Conservation (phyloP, 2,113 vertebrate species). For the Pleuronectes platessa region DNA sequence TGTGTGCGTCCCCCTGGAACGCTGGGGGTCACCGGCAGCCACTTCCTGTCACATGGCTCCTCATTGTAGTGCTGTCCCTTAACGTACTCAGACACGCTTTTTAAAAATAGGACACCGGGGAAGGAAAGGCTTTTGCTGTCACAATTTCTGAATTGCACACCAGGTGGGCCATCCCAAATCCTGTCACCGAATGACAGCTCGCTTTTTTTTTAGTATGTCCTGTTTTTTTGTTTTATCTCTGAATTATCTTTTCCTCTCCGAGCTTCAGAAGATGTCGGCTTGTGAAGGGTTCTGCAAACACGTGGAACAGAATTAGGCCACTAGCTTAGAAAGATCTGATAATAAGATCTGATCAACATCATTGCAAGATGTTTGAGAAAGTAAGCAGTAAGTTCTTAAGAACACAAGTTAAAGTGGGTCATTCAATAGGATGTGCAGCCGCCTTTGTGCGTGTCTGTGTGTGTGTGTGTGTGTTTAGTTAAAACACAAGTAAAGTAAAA, state of each 20-base stretch:
- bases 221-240: background rate
- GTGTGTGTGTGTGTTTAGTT: conserved; percentile 4
- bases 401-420: background rate
- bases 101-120: conserved; percentile 36
- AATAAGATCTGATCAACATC: conserved; percentile 5
- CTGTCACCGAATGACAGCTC: conserved; percentile 42
- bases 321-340: conserved; percentile 1
- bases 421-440: background rate
- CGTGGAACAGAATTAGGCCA: conserved; percentile 69
- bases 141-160: conserved; percentile 19
- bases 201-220: background rate
- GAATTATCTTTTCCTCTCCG: conserved; percentile 20
- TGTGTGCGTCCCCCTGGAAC: conserved; percentile 60
- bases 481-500: conserved; percentile 41
- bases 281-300: conserved; percentile 16
- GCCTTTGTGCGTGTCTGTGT: background rate
- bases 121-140: conserved; percentile 43
- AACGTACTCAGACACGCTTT: conserved; percentile 6
- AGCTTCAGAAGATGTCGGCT: conserved; percentile 31
- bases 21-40: conserved; percentile 55
- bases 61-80: conserved; percentile 35
- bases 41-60: conserved; percentile 75
- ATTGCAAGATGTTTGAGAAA: conserved; percentile 9
- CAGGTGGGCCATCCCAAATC: conserved; percentile 35
- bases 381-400: background rate